phyloP scores from a whole-genome alignment of 92 coral and sea anemone genomes.

The Zoanthus gigantus region DNA sequence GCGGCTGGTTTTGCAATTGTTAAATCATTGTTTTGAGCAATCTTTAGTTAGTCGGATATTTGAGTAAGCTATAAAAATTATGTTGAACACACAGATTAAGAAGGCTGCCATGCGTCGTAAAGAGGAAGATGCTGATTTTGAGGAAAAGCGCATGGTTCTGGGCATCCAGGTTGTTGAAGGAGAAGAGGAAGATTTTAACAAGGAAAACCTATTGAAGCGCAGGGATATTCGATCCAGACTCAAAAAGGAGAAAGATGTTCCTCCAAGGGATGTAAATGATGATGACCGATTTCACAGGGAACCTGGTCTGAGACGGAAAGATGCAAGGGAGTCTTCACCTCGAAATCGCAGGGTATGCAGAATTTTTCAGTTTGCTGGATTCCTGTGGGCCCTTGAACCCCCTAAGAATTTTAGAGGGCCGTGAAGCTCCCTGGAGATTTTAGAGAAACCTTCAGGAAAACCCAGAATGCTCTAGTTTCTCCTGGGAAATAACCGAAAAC shows the following conservation, averaged over 20 bases:
- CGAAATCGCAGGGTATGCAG: conserved; percentile 68
- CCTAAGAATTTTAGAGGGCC: too few relatives aligned
- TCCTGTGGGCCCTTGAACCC: too few relatives aligned
- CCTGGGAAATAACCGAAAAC: too few relatives aligned
- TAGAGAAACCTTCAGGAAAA: too few relatives aligned
- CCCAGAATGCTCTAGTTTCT: too few relatives aligned
- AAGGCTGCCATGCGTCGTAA: conserved; percentile 91
- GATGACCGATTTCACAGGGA: conserved; percentile 68
- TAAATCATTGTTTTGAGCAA: too few relatives aligned
- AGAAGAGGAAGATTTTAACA: conserved; percentile 85
- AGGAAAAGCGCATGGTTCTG: conserved; percentile 91
- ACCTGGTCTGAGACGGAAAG: conserved; percentile 78
- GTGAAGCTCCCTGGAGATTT: too few relatives aligned
- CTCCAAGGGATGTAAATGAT: conserved; percentile 60
- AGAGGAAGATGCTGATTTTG: conserved; percentile 93
- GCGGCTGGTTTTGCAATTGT: too few relatives aligned
- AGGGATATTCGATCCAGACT: conserved; percentile 76
- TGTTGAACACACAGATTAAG: conserved; percentile 64
- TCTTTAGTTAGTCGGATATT: neutral
- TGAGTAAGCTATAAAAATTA: neutral
- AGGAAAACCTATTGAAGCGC: conserved; percentile 78
- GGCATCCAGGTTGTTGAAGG: conserved; percentile 89
- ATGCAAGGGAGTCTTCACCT: conserved; percentile 70
- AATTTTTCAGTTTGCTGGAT: neutral
- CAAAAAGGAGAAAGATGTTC: conserved; percentile 73